These are phyloP conservation scores for Rhinogobio ventralis DNA, from an alignment of 2,797 vertebrate genomes.

Conservation along the genomic window DNA sequence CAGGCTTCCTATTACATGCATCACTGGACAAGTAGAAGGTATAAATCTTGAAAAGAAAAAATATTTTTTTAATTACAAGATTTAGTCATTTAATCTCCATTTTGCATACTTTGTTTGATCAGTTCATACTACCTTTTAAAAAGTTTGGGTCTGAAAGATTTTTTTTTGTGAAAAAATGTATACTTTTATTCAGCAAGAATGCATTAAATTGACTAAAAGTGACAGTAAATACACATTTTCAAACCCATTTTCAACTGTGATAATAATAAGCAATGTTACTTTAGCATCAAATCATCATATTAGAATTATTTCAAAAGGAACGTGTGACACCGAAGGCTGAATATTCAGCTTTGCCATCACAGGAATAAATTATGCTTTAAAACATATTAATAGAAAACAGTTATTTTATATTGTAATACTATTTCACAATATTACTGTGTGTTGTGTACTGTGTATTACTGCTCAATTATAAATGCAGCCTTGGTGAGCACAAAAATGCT, in stretches of 20 bases:
- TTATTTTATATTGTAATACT: too few relatives aligned
- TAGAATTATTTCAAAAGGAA: too few relatives aligned
- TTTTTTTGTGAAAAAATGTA: neutral
- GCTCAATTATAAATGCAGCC: neutral
- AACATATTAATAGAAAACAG: too few relatives aligned
- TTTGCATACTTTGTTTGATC: neutral
- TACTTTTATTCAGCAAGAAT: neutral
- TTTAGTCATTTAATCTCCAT: neutral
- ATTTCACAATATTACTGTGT: neutral
- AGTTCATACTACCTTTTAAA: neutral
- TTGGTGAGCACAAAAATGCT: neutral
- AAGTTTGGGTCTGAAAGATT: neutral
- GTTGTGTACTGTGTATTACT: neutral
- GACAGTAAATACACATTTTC: neutral
- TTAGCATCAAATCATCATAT: too few relatives aligned
- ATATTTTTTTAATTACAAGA: neutral
- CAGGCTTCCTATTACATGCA: slow-evolving; percentile 76
- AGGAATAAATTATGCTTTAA: too few relatives aligned
- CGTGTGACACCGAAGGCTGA: too few relatives aligned
- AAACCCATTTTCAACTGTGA: too few relatives aligned
- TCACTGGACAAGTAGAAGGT: slow-evolving; percentile 80
- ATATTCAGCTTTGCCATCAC: too few relatives aligned
- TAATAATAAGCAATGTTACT: too few relatives aligned
- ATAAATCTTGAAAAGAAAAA: neutral
- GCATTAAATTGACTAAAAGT: neutral